These are phyloP conservation scores for Spodoptera litura DNA, from an alignment of 1,140 invertebrate species.

Conservation along the genomic window DNA sequence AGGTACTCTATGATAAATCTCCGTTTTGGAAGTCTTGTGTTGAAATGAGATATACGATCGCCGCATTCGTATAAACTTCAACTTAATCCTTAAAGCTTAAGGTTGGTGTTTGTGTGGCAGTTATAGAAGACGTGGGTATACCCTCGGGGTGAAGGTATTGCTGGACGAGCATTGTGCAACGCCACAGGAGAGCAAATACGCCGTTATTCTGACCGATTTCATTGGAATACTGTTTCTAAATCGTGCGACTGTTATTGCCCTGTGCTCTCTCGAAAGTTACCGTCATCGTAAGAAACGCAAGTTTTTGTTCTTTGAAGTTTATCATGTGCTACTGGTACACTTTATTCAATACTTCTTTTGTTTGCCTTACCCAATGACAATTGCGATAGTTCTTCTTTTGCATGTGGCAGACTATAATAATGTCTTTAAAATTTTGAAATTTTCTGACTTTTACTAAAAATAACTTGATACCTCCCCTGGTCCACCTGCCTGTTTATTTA, in stretches of 20 bases:
- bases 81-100: slow-evolving; percentile 24
- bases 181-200: slow-evolving; percentile 33
- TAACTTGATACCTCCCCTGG: neutral
- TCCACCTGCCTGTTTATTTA: slow-evolving; percentile 1
- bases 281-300: neutral
- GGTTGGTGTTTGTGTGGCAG: slow-evolving; percentile 3
- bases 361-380: neutral
- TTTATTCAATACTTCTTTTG: slow-evolving; percentile 6
- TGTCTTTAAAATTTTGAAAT: too few species aligned
- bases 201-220: slow-evolving; percentile 46
- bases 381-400: neutral
- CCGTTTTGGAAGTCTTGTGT: slow-evolving; percentile 61
- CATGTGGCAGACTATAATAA: neutral
- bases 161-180: slow-evolving; percentile 45
- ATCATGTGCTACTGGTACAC: neutral
- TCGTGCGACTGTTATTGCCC: slow-evolving; percentile 25
- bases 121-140: slow-evolving; percentile 30
- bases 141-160: slow-evolving; percentile 42
- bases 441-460: neutral
- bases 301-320: slow-evolving; percentile 7
- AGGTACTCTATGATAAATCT: slow-evolving; percentile 50
- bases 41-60: slow-evolving; percentile 74
- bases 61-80: slow-evolving; percentile 45
- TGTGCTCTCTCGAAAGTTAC: slow-evolving; percentile 17
- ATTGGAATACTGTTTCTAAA: slow-evolving; percentile 41